These are phyloP conservation scores for Epizoanthus fatuus DNA, from an alignment of 92 coral and sea anemone genomes.

Conservation along the genomic window DNA sequence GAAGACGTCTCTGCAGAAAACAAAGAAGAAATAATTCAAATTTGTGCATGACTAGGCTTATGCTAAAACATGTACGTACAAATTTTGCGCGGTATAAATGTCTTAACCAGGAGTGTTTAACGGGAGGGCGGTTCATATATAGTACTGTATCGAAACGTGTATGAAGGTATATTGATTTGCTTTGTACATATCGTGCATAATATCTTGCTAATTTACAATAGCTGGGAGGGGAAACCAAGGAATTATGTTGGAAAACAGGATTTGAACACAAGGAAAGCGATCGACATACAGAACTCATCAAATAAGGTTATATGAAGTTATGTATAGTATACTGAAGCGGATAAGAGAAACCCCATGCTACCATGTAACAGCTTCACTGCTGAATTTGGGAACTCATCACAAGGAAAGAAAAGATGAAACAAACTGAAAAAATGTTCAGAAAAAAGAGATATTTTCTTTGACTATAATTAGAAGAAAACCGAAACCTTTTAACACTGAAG, in stretches of 20 bases:
- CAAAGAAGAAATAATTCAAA: neutral
- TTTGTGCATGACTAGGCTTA: neutral
- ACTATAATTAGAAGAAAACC: conserved; percentile 14
- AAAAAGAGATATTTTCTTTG: conserved; percentile 8
- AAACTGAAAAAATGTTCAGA: neutral
- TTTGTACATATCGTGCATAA: too few species aligned
- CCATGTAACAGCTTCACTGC: neutral
- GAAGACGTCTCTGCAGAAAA: conserved; percentile 7
- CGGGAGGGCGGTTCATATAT: too few species aligned
- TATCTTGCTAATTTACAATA: too few species aligned
- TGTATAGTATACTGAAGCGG: too few species aligned
- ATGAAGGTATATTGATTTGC: too few species aligned
- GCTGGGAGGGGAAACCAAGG: conserved; percentile 26
- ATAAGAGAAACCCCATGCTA: neutral
- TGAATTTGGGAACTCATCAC: conserved; percentile 12
- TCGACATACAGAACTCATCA: conserved; percentile 23
- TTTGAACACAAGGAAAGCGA: conserved; percentile 11
- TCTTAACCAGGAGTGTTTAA: too few species aligned
- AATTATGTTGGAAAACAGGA: conserved; percentile 27
- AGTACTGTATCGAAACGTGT: too few species aligned
- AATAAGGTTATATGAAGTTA: conserved; percentile 20
- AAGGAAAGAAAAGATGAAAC: neutral
- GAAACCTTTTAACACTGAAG: neutral
- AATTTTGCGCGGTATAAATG: too few species aligned
- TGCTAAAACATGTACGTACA: too few species aligned